Base-by-base conservation (phyloP, 2,888 invertebrate species). In the Leptinotarsa haldemani region DNA sequence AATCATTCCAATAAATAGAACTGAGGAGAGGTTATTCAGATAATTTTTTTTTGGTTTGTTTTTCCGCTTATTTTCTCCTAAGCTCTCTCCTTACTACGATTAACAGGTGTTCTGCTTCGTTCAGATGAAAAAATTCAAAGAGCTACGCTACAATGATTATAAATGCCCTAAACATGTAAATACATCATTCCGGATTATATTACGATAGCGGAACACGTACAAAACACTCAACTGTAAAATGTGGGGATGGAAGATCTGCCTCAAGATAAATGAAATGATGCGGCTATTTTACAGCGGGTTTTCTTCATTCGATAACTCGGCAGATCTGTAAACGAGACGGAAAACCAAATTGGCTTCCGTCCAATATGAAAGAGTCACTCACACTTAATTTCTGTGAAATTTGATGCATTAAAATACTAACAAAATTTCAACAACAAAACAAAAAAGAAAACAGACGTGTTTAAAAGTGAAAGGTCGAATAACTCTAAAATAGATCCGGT, bases 181-280 rank as follows among this genome's bases (percentile, higher is more conserved):
- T 71, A 73, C 71, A 72, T 70, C 70, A 74, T 69, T 77, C 73
- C 69, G 30, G 25, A 61, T 64, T 74, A 74, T 71, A 74, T 68
- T 56, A 73, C 69, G 53, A 74, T 68, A 73, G 66, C 70, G 71
- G 65, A 75, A 76, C 68, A 65, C 64, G 46, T 30, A 63, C 52
- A 74, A 74, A 78, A 76, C 75, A 77, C 72, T 66, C 53, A 70
- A 77, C 78, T 78, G 78, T 78, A 78, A 78, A 74, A 68, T 72
- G 68, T 40, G 48, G 25, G 70, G 77, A 71, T 75, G 71, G 74
- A 65, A 74, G 78, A 78, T 75, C 78, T 78, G 75, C 78, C 78
- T 64, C 18, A 64, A 73, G 47, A 66, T 53, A 64, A 65, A 66
- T 61, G 66, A 70, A 61, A 64, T 71, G 61, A 67, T 58, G 48